Evolutionary conservation across 2,888 invertebrate species (phyloP).

Genomic region (Chesias legatella): DNA sequence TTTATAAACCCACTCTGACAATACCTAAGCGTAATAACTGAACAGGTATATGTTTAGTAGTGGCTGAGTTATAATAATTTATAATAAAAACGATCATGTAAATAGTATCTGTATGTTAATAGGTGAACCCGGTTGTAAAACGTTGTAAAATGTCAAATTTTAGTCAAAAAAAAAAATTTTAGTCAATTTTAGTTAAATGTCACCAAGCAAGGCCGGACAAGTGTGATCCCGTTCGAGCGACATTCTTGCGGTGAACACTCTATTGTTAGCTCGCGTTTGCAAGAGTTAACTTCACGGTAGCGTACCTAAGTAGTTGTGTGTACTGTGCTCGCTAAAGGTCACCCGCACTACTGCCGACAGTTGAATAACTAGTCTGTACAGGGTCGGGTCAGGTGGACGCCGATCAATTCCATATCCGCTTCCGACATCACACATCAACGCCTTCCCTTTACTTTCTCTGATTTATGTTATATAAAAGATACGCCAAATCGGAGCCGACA

Average conservation of each 20-base stretch:
- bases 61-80: too few relatives aligned
- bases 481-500: conserved; percentile 18
- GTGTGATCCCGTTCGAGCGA: conserved; percentile 27
- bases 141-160: conserved; percentile 53
- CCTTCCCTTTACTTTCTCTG: conserved; percentile 61
- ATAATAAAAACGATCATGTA: conserved; percentile 1
- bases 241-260: background rate
- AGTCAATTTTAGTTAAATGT: conserved; percentile 31
- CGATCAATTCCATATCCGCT: conserved; percentile 66
- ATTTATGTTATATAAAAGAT: conserved; percentile 49
- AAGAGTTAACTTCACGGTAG: too few relatives aligned
- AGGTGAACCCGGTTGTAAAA: conserved; percentile 29
- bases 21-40: too few relatives aligned
- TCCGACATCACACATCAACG: conserved; percentile 47
- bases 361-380: conserved; percentile 63
- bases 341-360: conserved; percentile 57
- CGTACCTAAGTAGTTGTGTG: background rate
- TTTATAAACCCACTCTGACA: too few relatives aligned
- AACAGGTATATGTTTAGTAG: too few relatives aligned
- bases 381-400: conserved; percentile 58
- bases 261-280: background rate
- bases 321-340: conserved; percentile 49
- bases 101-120: conserved; percentile 1
- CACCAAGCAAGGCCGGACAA: conserved; percentile 46
- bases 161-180: too few relatives aligned